Conservation (phyloP, 2,113 vertebrate genomes). For the Manacus vitellinus region DNA sequence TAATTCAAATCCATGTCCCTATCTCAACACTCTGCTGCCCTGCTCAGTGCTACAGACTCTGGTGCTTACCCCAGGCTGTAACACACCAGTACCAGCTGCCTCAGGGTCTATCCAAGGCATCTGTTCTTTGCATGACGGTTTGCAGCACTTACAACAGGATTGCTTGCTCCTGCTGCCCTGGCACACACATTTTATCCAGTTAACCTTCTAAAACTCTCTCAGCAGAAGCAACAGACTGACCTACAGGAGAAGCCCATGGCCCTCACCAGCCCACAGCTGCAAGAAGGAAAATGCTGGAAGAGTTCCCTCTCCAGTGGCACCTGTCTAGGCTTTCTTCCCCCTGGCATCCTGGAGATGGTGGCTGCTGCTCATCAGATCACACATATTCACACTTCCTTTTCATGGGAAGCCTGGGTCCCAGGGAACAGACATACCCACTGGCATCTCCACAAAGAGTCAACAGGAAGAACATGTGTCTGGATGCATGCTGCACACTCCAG, state of each 20-base stretch:
- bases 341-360: not conserved
- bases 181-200: not conserved
- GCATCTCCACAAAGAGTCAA: not conserved
- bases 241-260: not conserved
- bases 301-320: not conserved
- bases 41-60: not conserved
- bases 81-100: not conserved
- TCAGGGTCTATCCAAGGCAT: not conserved
- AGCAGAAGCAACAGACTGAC: not conserved
- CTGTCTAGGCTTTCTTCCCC: not conserved
- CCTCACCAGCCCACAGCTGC: not conserved
- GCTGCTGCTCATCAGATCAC: not conserved
- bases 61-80: not conserved
- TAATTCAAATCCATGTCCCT: not conserved
- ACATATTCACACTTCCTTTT: not conserved
- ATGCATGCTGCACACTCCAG: accelerated
- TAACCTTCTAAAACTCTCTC: not conserved
- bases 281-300: not conserved
- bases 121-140: not conserved
- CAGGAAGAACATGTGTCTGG: not conserved
- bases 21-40: accelerated
- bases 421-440: not conserved
- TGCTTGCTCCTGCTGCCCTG: not conserved
- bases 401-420: not conserved
- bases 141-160: not conserved